Evolutionary conservation across 2,797 vertebrate species (phyloP).

Genomic region (Nannoperca obscura): DNA sequence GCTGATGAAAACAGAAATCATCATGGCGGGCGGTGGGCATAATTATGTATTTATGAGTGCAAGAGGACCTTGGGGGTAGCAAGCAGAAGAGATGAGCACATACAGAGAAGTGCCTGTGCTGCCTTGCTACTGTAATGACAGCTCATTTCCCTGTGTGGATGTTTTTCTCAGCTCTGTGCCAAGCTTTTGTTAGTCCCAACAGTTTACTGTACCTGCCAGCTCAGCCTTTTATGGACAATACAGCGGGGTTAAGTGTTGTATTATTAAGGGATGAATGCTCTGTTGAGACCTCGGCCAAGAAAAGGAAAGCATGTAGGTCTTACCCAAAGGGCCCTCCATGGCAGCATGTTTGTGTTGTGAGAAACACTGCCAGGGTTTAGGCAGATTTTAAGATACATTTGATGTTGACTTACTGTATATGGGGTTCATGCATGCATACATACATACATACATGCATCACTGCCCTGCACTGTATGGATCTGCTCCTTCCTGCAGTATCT

Average conservation of each 20-base stretch:
- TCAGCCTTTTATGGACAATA: conserved; percentile 72
- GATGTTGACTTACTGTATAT: conserved; percentile 51
- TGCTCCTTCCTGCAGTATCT: not conserved
- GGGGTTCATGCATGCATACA: conserved; percentile 46
- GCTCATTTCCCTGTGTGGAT: conserved; percentile 80
- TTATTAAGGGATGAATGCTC: conserved; percentile 80
- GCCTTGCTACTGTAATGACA: conserved; percentile 79
- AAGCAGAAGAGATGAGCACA: conserved; percentile 71
- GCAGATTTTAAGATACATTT: conserved; percentile 68
- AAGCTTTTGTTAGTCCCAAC: conserved; percentile 74
- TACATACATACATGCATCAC: conserved; percentile 35
- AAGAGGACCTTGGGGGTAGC: conserved; percentile 81
- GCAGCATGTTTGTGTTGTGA: conserved; percentile 70
- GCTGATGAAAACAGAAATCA: conserved; percentile 87
- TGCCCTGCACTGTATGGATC: conserved; percentile 18
- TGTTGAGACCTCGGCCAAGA: conserved; percentile 54
- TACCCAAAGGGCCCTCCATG: conserved; percentile 71
- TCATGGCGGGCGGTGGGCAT: conserved; percentile 74
- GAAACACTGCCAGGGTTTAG: conserved; percentile 61
- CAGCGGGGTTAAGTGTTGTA: conserved; percentile 80
- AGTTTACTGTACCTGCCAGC: conserved; percentile 79
- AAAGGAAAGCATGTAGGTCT: conserved; percentile 68
- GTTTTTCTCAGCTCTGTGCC: conserved; percentile 70
- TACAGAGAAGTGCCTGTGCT: conserved; percentile 63
- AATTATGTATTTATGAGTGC: conserved; percentile 88